Percentiles rank a stretch among this genome's conserved stretches.
These are phyloP conservation scores for Lepidotrigona ventralis DNA, from an alignment of 1,140 invertebrate species.

Conservation along the genomic window DNA sequence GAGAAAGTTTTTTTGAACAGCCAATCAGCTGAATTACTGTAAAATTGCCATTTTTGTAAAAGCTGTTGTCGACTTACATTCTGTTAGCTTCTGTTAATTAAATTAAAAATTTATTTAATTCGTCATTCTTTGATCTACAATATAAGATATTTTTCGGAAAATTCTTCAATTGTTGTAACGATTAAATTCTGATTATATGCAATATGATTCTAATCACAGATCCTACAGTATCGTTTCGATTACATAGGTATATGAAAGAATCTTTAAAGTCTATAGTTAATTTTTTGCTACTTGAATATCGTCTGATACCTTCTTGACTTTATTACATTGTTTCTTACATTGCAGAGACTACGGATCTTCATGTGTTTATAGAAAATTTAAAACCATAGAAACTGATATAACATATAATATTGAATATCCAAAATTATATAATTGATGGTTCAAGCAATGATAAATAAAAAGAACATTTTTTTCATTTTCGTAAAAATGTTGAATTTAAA, in stretches of 20 bases:
- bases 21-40: too few relatives aligned
- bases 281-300: neutral
- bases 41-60: too few relatives aligned
- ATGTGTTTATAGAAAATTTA: neutral
- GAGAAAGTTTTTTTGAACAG: neutral
- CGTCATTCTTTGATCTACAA: neutral
- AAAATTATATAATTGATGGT: neutral
- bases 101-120: neutral
- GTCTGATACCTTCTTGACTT: slow-evolving; percentile 9
- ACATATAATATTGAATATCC: neutral
- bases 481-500: too few relatives aligned
- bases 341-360: neutral
- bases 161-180: neutral
- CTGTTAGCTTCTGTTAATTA: neutral
- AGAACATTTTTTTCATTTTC: too few relatives aligned
- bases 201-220: neutral
- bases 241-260: neutral
- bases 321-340: neutral
- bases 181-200: neutral
- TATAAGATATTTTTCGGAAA: neutral
- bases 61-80: too few relatives aligned
- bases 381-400: neutral
- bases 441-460: too few relatives aligned
- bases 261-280: neutral
- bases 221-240: slow-evolving; percentile 1